Percentiles rank a stretch among this genome's conserved stretches.
These are phyloP conservation scores for Sander lucioperca DNA, from an alignment of 2,113 vertebrate species.

Conservation along the genomic window DNA sequence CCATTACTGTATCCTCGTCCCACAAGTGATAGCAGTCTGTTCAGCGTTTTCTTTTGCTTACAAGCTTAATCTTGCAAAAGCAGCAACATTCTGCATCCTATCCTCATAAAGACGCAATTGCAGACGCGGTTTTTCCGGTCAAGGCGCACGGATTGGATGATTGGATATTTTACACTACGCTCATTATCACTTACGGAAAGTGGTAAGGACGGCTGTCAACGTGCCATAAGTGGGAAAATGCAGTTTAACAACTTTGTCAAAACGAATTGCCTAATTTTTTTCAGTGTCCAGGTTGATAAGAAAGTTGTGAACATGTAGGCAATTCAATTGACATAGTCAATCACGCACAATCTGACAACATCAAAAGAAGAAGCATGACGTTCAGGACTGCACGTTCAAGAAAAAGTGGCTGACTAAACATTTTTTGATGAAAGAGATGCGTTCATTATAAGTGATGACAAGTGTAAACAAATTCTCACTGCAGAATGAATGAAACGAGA, in stretches of 20 bases:
- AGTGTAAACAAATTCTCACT: conserved; percentile 36
- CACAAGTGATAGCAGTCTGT: conserved; percentile 43
- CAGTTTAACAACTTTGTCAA: conserved; percentile 47
- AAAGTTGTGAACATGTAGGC: conserved; percentile 56
- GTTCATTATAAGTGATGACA: conserved; percentile 32
- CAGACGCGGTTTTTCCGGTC: conserved; percentile 56
- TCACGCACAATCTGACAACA: conserved; percentile 7
- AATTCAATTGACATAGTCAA: neutral
- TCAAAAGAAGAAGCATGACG: neutral
- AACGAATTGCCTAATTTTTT: neutral
- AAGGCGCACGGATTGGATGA: conserved; percentile 42
- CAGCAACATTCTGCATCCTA: neutral
- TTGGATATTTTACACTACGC: conserved; percentile 41
- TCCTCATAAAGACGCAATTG: conserved; percentile 46
- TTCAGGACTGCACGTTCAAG: neutral
- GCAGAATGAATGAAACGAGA: conserved; percentile 58
- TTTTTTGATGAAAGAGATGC: neutral
- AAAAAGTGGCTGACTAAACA: conserved; percentile 14
- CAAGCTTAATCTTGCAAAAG: neutral
- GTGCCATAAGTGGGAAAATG: neutral
- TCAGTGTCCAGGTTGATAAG: neutral
- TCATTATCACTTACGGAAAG: conserved; percentile 56
- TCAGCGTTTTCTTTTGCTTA: neutral
- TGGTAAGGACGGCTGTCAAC: conserved; percentile 14
- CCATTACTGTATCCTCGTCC: conserved; percentile 14